Conservation (phyloP, 2,888 invertebrate species). For the Octonoba sinensis region DNA sequence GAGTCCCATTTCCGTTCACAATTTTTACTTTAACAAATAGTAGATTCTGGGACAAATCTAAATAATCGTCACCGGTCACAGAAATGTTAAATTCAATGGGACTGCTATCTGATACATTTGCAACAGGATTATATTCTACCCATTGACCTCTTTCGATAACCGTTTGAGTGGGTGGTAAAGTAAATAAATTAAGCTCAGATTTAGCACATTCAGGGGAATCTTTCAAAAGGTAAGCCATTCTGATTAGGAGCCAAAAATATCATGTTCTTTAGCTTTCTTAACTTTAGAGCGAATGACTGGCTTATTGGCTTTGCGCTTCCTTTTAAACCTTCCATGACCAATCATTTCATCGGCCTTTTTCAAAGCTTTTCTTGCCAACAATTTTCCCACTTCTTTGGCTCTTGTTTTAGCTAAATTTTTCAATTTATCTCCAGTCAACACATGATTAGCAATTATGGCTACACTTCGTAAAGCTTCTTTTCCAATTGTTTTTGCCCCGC, state of each 20-base stretch:
- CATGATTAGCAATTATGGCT: slow-evolving; percentile 20
- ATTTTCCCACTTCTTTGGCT: too few relatives aligned
- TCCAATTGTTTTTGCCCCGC: slow-evolving; percentile 23
- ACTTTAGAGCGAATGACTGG: too few relatives aligned
- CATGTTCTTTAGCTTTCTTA: slow-evolving; percentile 1
- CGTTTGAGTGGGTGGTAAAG: slow-evolving; percentile 12
- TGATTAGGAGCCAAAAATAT: slow-evolving; percentile 19
- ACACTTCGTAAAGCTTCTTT: slow-evolving; percentile 32
- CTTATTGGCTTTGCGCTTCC: too few relatives aligned
- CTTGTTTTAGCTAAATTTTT: too few relatives aligned
- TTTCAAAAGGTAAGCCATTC: slow-evolving; percentile 17
- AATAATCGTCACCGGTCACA: slow-evolving; percentile 27
- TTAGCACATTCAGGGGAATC: slow-evolving; percentile 25
- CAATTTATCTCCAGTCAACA: too few relatives aligned
- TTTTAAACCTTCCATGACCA: too few relatives aligned
- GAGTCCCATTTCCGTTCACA: background rate
- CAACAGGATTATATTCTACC: slow-evolving; percentile 19
- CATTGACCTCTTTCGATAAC: slow-evolving; percentile 23
- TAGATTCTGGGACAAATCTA: slow-evolving; percentile 29
- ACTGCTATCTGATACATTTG: slow-evolving; percentile 15
- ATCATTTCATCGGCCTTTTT: too few relatives aligned
- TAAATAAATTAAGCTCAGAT: slow-evolving; percentile 26
- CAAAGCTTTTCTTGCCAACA: too few relatives aligned
- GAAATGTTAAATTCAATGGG: slow-evolving; percentile 10
- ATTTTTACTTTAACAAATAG: slow-evolving; percentile 32